phyloP scores from a whole-genome alignment of 2,797 vertebrate species.

The Pangasius macronema region DNA sequence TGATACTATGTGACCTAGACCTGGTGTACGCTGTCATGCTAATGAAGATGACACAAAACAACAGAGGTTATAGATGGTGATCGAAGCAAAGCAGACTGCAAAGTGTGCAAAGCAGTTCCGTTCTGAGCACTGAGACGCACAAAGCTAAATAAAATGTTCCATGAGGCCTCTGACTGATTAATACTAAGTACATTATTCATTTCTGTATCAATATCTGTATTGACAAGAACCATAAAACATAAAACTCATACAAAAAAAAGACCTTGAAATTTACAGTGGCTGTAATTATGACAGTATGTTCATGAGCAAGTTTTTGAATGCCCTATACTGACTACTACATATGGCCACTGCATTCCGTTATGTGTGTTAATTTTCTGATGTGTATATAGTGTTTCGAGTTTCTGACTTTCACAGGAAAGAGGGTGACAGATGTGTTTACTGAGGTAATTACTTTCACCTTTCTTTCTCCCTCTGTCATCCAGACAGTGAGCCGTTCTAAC shows the following conservation, averaged over 20 bases:
- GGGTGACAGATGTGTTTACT: constrained; percentile 5
- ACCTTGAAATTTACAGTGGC: neutral
- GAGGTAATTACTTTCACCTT: constrained; percentile 21
- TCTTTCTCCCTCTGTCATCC: neutral
- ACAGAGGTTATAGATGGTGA: neutral
- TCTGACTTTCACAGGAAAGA: constrained; percentile 16
- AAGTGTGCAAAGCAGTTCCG: neutral
- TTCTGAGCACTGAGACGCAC: neutral
- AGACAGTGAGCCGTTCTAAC: constrained; percentile 11
- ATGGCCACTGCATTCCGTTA: neutral
- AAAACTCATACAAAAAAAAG: neutral
- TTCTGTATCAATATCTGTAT: neutral
- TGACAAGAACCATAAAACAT: neutral
- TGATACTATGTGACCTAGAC: neutral
- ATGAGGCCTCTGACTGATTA: no score
- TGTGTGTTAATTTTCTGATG: neutral
- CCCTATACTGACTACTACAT: neutral
- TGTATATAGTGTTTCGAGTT: neutral
- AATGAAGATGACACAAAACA: neutral
- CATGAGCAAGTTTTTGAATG: neutral
- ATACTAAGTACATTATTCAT: neutral
- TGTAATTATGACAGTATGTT: neutral
- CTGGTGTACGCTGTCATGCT: neutral
- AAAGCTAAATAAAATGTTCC: neutral
- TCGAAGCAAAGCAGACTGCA: neutral